These are phyloP conservation scores for Psephotus haematonotus DNA, from an alignment of 2,113 vertebrate species.

Conservation along the genomic window DNA sequence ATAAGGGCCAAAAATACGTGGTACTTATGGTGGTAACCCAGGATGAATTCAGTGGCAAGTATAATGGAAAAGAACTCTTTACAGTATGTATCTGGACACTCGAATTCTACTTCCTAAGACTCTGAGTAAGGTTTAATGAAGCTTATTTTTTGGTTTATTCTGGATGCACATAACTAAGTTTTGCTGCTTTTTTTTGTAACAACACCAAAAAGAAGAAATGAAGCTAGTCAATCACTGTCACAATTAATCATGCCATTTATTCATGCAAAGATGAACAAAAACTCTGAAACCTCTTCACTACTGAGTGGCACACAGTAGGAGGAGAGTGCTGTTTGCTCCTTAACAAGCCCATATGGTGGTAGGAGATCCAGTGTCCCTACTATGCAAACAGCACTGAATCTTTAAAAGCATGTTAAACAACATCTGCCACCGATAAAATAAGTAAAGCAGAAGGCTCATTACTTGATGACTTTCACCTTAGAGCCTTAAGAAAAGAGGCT, in stretches of 20 bases:
- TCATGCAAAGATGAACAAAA: constrained; percentile 40
- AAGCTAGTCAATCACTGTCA: constrained; percentile 16
- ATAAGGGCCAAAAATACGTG: background rate
- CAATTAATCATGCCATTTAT: constrained; percentile 3
- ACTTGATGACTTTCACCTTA: constrained; percentile 22
- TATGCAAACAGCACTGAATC: constrained; percentile 37
- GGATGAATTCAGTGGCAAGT: background rate
- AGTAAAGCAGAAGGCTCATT: constrained; percentile 37
- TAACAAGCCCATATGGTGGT: constrained; percentile 44
- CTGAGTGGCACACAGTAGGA: constrained; percentile 56
- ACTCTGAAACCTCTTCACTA: constrained; percentile 15
- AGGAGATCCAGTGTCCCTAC: constrained; percentile 57
- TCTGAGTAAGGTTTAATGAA: background rate
- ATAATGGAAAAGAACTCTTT: background rate
- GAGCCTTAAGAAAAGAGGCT: background rate
- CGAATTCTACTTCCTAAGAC: background rate
- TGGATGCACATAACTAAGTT: background rate
- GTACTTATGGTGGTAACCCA: background rate
- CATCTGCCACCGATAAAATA: constrained; percentile 55
- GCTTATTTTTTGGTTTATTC: background rate
- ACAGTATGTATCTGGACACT: background rate
- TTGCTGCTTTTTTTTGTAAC: background rate
- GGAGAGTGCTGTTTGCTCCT: constrained; percentile 46
- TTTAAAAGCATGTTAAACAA: constrained; percentile 46
- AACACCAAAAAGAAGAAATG: background rate